phyloP scores from a whole-genome alignment of 2,888 invertebrate species.

The Drosophila niveifrons region DNA sequence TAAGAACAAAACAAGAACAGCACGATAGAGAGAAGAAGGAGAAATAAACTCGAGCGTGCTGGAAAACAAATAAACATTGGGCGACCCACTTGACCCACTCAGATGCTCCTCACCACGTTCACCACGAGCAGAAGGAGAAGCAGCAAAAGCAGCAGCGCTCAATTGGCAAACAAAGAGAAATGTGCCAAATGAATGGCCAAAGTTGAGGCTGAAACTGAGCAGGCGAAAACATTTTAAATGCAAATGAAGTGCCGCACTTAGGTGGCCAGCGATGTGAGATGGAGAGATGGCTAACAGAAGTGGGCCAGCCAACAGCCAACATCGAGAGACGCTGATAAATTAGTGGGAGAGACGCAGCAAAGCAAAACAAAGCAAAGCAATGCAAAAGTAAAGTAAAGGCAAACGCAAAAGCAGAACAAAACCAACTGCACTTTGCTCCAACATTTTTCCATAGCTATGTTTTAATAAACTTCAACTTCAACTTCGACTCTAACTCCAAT shows the following conservation, averaged over 20 bases:
- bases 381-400: slow-evolving; percentile 1
- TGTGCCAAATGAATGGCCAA: slow-evolving; percentile 76
- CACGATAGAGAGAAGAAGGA: background rate
- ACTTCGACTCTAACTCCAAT: slow-evolving; percentile 18
- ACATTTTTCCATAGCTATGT: slow-evolving; percentile 27
- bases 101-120: slow-evolving; percentile 17
- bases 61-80: slow-evolving; percentile 54
- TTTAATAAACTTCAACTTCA: slow-evolving; percentile 63
- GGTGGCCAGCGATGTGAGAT: slow-evolving; percentile 61
- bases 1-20: background rate
- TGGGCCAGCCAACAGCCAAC: slow-evolving; percentile 14
- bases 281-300: slow-evolving; percentile 36
- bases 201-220: slow-evolving; percentile 67
- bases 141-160: slow-evolving; percentile 6
- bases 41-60: slow-evolving; percentile 18
- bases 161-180: slow-evolving; percentile 71
- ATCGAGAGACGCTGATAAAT: slow-evolving; percentile 64
- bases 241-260: slow-evolving; percentile 77
- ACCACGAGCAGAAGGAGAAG: slow-evolving; percentile 10
- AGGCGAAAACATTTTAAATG: slow-evolving; percentile 77
- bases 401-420: slow-evolving; percentile 11
- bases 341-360: slow-evolving; percentile 34
- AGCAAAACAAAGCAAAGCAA: background rate
- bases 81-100: slow-evolving; percentile 72
- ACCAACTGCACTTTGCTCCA: slow-evolving; percentile 37